Base-by-base conservation (phyloP, 2,113 vertebrate genomes). In the Anguilla japonica region DNA sequence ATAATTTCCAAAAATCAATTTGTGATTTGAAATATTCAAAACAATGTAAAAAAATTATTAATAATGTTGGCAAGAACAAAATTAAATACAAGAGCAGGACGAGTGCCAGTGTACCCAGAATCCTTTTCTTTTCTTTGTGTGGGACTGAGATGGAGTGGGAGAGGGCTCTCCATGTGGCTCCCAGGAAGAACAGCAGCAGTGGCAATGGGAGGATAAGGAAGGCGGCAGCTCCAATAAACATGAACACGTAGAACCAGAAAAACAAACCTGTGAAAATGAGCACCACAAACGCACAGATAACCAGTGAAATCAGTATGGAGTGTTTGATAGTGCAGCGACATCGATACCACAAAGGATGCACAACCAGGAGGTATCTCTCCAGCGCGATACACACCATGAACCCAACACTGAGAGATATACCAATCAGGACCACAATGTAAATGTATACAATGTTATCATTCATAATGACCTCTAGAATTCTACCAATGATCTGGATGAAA, bases 301-400 rank as follows among this genome's bases (percentile, higher is more conserved):
- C 50, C 57, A 79, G 34, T n/a, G 80, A 87, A 0, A 41, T 15
- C 5, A 87, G 53, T 13, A 85, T 7, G 13, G 88, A 79, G 41
- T 56, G 50, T 7, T 80, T 87, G 18, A 87, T 22, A 41, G 81
- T 85, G 79, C 71, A 86, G 67, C 56, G 83, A 29, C 20, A 83
- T 16, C 86, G 83, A 26, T 87, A 89, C 88, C 88, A 89, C 67
- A 89, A 40, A 14, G 88, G 88, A 81, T 87, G 86, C 29, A 71
- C 63, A n/a, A 85, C 53, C 15, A 87, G 29, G 13, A 89, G 84
- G 53, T 89, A 89, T 22, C 88, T 75, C 84, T 89, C 88, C 8
- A 89, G 81, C 16, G 86, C 71, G 41, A 89, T 85, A 29, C 88
- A 89, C 40, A 87, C 79, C 83, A 87, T 85, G 84, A 89, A 89